Conservation (phyloP, 2,888 invertebrate genomes). For the Catocala nupta region DNA sequence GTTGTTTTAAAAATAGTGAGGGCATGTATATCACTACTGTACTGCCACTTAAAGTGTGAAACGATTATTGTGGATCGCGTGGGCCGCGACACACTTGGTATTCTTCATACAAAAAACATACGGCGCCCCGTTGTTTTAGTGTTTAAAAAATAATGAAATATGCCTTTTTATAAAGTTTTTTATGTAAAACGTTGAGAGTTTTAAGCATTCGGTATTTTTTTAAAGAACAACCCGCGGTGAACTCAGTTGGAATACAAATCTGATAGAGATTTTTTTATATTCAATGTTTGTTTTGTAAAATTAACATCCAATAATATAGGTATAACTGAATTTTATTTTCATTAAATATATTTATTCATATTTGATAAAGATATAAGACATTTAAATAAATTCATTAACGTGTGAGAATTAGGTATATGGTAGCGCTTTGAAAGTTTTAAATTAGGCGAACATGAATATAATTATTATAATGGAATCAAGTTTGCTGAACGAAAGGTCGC, state of each 20-base stretch:
- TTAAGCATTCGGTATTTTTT: slow-evolving; percentile 73
- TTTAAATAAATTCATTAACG: slow-evolving; percentile 39
- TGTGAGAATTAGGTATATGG: slow-evolving; percentile 26
- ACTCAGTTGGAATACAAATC: slow-evolving; percentile 55
- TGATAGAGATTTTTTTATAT: slow-evolving; percentile 50
- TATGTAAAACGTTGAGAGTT: slow-evolving; percentile 76
- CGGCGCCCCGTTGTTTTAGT: slow-evolving; percentile 85
- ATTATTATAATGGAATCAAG: slow-evolving; percentile 37
- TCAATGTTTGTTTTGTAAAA: slow-evolving; percentile 50
- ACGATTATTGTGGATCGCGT: slow-evolving; percentile 76
- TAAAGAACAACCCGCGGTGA: slow-evolving; percentile 72
- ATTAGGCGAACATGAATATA: slow-evolving; percentile 33
- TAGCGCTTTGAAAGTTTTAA: slow-evolving; percentile 28
- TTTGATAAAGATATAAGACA: slow-evolving; percentile 45
- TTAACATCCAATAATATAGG: slow-evolving; percentile 54
- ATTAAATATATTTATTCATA: slow-evolving; percentile 34
- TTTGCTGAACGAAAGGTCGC: slow-evolving; percentile 27
- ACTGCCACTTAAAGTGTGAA: slow-evolving; percentile 84
- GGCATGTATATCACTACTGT: slow-evolving; percentile 77
- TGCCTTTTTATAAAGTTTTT: slow-evolving; percentile 78
- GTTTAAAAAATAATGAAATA: slow-evolving; percentile 84
- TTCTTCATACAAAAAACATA: slow-evolving; percentile 79
- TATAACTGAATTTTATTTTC: slow-evolving; percentile 46
- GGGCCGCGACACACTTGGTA: slow-evolving; percentile 76
- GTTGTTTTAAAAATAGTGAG: slow-evolving; percentile 71